Evolutionary conservation across 2,888 invertebrate genomes (phyloP), one percentile per base, ranked within the genome.

Genomic region (Hedychridium roseum): DNA sequence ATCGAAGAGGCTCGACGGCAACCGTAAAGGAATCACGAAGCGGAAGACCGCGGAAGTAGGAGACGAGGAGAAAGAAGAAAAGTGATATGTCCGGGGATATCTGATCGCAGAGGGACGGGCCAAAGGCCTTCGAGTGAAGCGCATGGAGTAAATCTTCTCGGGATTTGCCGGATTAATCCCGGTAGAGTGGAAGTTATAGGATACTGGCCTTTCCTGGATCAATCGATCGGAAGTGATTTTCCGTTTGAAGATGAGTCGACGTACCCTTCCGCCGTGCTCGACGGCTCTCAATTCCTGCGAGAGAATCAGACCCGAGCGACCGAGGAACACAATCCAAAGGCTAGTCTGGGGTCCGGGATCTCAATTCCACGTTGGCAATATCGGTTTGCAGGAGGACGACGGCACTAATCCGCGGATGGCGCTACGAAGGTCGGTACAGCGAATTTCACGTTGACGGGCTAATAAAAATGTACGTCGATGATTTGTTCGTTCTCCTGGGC

Each of bases 341-440:
- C 68, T 76, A 23, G 68, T 75, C 11, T 76, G 76, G 76, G 63
- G 66, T 46, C 71, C 72, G 1, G 69, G 73, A 2, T 51, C 71
- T 2, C 73, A 73, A 43, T 68, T 70, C 52, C 71, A 66, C 38
- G 57, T 67, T 14, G 66, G 68, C 11, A 67, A 69, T 30, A 49
- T 65, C 16, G 68, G 65, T 11, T 30, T 60, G 15, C 35, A 54
- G 3, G 72, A 71, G 35, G 73, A 76, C 35, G 75, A 76, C 26
- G 70, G 65, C n/a, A 64, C 71, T 5, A 76, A 76, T 57, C 74
- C 76, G 2, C 60, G 76, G 16, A 72, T 74, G 64, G 73, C 76
- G 2, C 54, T 76, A 31, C 67, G 75, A 59, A 70, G 75, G 75
- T 75, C 56, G 37, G 52, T 38, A 9, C 1, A 27, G 42, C n/a